Percentiles rank a stretch among this genome's conserved stretches.
Evolutionary conservation across 2,888 invertebrate species (phyloP).

Genomic region (Tenthredo amoena): DNA sequence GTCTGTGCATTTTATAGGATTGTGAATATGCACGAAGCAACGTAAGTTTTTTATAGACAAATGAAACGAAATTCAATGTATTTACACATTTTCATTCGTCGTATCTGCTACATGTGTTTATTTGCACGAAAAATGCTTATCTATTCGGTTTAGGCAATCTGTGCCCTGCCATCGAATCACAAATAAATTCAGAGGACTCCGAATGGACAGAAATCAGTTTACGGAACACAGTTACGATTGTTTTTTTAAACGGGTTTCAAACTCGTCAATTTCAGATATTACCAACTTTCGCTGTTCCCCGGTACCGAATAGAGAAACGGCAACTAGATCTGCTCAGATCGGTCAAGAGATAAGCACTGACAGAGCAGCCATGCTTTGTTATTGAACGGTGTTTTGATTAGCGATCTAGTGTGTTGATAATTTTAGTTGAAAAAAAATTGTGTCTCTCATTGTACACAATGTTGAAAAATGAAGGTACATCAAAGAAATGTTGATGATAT

Average conservation of each 20-base stretch:
- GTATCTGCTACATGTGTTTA: slow-evolving; percentile 16
- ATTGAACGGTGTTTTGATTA: neutral
- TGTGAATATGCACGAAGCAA: neutral
- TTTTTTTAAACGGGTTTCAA: neutral
- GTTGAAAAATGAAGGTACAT: neutral
- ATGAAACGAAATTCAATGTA: slow-evolving; percentile 18
- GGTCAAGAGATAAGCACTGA: neutral
- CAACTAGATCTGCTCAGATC: neutral
- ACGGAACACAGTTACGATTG: neutral
- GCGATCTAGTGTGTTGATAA: neutral
- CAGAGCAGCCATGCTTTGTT: neutral
- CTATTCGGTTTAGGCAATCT: no score
- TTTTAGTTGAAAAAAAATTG: neutral
- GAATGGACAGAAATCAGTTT: neutral
- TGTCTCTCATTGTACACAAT: neutral
- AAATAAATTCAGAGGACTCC: no score
- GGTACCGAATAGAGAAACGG: no score
- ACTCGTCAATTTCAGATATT: no score
- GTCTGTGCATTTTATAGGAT: neutral
- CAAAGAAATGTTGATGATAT: neutral
- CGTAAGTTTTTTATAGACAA: neutral
- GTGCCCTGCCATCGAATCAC: no score
- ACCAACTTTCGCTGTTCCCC: no score
- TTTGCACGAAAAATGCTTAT: neutral
- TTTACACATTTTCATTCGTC: slow-evolving; percentile 25